phyloP scores from a whole-genome alignment of 2,797 vertebrate genomes.

The Psittacula derbiana region DNA sequence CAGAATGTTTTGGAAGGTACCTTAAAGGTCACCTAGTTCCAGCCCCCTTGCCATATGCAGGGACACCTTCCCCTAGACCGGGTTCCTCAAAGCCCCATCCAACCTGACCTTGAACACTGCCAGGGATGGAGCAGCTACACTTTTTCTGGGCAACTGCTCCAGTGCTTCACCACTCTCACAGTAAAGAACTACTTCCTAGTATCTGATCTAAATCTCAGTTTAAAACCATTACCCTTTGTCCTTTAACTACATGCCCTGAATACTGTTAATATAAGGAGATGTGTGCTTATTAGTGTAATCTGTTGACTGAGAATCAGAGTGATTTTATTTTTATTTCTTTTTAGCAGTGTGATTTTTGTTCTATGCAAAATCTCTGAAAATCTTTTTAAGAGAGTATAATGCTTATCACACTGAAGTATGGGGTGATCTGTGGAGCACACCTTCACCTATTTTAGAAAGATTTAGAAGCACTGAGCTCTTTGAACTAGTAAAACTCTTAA shows the following conservation, averaged over 20 bases:
- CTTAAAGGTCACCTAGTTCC: background rate
- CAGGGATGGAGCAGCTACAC: background rate
- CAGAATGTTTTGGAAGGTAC: background rate
- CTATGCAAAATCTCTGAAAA: background rate
- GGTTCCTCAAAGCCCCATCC: background rate
- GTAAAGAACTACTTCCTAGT: background rate
- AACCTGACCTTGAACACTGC: background rate
- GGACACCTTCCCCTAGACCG: background rate
- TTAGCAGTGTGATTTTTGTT: background rate
- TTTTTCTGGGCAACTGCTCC: background rate
- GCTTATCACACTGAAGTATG: background rate
- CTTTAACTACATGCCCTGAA: background rate
- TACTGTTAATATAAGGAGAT: background rate
- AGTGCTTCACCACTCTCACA: background rate
- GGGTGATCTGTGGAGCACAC: background rate
- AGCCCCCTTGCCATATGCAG: background rate
- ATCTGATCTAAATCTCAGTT: background rate
- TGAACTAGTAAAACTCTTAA: background rate
- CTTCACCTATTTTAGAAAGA: background rate
- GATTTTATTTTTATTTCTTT: background rate
- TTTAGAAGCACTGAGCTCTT: background rate
- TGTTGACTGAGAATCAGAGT: background rate
- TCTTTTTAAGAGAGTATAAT: background rate
- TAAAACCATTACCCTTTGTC: background rate
- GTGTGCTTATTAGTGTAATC: background rate